Percentiles rank a stretch among this genome's conserved stretches.
phyloP scores from a whole-genome alignment of 2,113 vertebrate species.

The Cisticola juncidis region DNA sequence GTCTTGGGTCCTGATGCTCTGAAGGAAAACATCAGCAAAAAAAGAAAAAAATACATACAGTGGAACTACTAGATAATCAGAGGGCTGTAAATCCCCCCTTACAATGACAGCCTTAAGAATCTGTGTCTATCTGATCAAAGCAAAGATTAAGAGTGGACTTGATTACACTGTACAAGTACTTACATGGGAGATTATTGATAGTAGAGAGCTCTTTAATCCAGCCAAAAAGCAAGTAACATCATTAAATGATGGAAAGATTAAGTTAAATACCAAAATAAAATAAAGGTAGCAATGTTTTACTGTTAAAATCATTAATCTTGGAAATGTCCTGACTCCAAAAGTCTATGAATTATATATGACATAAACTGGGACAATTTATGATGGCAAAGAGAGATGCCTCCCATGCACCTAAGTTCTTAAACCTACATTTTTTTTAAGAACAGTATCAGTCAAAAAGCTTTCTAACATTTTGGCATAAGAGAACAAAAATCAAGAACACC shows the following conservation, averaged over 20 bases:
- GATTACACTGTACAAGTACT: background rate
- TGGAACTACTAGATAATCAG: background rate
- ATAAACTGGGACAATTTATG: background rate
- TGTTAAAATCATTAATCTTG: background rate
- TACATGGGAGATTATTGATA: background rate
- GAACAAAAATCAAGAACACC: background rate
- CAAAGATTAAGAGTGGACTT: background rate
- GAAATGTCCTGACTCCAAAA: background rate
- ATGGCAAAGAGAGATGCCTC: background rate
- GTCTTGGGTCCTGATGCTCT: background rate
- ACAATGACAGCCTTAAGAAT: background rate
- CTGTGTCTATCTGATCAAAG: background rate
- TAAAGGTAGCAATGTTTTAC: background rate
- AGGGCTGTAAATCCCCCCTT: background rate
- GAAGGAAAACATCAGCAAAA: background rate
- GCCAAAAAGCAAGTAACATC: background rate
- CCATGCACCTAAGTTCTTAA: background rate
- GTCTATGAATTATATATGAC: accelerated
- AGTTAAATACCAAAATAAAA: background rate
- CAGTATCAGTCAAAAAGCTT: background rate
- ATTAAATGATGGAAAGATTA: background rate
- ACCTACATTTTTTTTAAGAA: background rate
- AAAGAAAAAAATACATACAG: background rate
- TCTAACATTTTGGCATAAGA: background rate
- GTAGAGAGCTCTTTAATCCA: background rate